Evolutionary conservation across 1,140 invertebrate genomes (phyloP).

Genomic region (Oedothorax gibbosus): DNA sequence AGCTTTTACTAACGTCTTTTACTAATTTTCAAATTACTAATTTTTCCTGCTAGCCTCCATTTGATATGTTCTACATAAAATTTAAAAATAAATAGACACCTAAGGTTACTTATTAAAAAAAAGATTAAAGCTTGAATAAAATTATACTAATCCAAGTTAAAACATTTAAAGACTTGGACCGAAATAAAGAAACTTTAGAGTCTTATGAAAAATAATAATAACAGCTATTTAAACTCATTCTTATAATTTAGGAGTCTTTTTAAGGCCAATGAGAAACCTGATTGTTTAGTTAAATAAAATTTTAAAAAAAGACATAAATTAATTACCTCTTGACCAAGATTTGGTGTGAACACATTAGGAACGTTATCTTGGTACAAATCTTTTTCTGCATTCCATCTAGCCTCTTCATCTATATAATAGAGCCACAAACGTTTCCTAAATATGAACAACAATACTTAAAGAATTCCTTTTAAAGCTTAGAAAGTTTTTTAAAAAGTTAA

Average conservation of each 20-base stretch:
- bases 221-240: too few relatives aligned
- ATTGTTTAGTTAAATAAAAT: too few relatives aligned
- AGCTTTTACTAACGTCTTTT: too few relatives aligned
- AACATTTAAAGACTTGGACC: too few relatives aligned
- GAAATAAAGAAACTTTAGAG: too few relatives aligned
- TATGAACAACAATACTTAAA: background rate
- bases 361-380: constrained; percentile 37
- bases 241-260: too few relatives aligned
- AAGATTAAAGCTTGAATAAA: background rate
- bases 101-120: background rate
- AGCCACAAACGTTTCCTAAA: constrained; percentile 37
- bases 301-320: background rate
- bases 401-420: constrained; percentile 46
- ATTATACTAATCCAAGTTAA: background rate
- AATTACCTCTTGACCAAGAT: constrained; percentile 18
- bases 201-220: too few relatives aligned
- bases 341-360: constrained; percentile 42
- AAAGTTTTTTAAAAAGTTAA: too few relatives aligned
- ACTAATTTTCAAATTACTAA: too few relatives aligned
- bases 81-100: background rate
- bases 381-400: constrained; percentile 12
- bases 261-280: too few relatives aligned
- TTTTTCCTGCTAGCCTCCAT: too few relatives aligned
- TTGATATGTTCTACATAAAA: background rate
- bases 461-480: too few relatives aligned